Evolutionary conservation across 2,888 invertebrate genomes (phyloP).

Genomic region (Mallateleia sp.): DNA sequence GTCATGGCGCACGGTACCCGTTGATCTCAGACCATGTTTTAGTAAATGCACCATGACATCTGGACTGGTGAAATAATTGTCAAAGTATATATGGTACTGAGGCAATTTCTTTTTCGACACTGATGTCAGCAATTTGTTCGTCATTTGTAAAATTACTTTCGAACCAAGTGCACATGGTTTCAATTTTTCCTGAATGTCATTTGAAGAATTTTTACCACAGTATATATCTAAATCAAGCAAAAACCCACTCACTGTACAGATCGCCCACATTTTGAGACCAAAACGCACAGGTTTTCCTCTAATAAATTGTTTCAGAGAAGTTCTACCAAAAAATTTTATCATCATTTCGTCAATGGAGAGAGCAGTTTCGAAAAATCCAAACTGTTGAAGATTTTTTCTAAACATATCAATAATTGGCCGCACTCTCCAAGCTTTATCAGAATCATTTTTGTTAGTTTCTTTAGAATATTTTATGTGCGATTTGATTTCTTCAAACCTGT

Average conservation of each 20-base stretch:
- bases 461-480: slow-evolving; percentile 67
- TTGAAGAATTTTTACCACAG: slow-evolving; percentile 63
- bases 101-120: neutral
- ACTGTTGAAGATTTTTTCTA: slow-evolving; percentile 66
- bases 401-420: slow-evolving; percentile 57
- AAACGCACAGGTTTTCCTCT: slow-evolving; percentile 72
- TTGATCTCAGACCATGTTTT: slow-evolving; percentile 46
- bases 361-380: slow-evolving; percentile 64
- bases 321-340: slow-evolving; percentile 66
- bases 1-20: slow-evolving; percentile 47
- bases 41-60: neutral
- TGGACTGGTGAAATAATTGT: neutral
- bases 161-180: slow-evolving; percentile 19
- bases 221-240: slow-evolving; percentile 72
- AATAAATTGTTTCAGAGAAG: slow-evolving; percentile 75
- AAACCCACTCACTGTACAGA: slow-evolving; percentile 70
- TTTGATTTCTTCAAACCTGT: slow-evolving; percentile 66
- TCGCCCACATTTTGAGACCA: slow-evolving; percentile 75
- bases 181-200: slow-evolving; percentile 23
- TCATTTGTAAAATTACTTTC: slow-evolving; percentile 31
- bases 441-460: slow-evolving; percentile 37
- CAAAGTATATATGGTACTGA: neutral
- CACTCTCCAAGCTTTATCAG: slow-evolving; percentile 66
- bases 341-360: slow-evolving; percentile 75
- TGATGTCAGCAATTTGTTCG: slow-evolving; percentile 15